These are phyloP conservation scores for Garrulus glandarius DNA, from an alignment of 2,797 vertebrate genomes.

Conservation along the genomic window DNA sequence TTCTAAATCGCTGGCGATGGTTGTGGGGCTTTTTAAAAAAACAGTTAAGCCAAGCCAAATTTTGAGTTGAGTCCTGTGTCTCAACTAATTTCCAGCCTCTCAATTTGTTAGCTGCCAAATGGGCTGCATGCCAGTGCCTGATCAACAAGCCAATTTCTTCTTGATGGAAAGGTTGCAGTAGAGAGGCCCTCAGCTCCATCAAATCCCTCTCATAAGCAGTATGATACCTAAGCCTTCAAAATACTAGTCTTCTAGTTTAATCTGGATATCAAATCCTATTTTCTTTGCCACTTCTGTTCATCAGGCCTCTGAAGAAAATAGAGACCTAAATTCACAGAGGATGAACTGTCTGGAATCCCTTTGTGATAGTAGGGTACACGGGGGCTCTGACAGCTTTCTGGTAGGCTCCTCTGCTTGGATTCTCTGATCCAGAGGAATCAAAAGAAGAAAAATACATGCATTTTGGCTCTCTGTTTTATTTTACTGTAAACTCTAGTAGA, in stretches of 20 bases:
- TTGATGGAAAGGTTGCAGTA: constrained; percentile 60
- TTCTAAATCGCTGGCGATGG: constrained; percentile 16
- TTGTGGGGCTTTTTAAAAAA: neutral
- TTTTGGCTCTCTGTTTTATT: neutral
- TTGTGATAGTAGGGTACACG: neutral
- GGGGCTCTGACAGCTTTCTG: neutral
- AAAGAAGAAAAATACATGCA: neutral
- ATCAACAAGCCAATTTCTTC: constrained; percentile 58
- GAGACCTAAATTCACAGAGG: neutral
- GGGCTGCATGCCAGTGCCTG: constrained; percentile 41
- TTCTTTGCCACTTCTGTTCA: constrained; percentile 9
- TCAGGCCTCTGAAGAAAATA: neutral
- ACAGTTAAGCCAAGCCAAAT: constrained; percentile 60
- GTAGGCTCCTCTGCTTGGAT: neutral
- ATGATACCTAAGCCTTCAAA: constrained; percentile 30
- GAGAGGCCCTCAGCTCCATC: constrained; percentile 24
- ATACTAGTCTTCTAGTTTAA: constrained; percentile 26
- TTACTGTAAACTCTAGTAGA: neutral
- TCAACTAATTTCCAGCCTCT: constrained; percentile 72
- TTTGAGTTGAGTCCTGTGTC: constrained; percentile 66
- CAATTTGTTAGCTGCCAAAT: constrained; percentile 66
- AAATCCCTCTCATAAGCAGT: constrained; percentile 14
- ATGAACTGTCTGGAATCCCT: neutral
- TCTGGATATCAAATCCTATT: neutral
- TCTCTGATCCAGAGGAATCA: neutral